These are phyloP conservation scores for Hyperoplus lanceolatus DNA, from an alignment of 2,797 vertebrate species.

Conservation along the genomic window DNA sequence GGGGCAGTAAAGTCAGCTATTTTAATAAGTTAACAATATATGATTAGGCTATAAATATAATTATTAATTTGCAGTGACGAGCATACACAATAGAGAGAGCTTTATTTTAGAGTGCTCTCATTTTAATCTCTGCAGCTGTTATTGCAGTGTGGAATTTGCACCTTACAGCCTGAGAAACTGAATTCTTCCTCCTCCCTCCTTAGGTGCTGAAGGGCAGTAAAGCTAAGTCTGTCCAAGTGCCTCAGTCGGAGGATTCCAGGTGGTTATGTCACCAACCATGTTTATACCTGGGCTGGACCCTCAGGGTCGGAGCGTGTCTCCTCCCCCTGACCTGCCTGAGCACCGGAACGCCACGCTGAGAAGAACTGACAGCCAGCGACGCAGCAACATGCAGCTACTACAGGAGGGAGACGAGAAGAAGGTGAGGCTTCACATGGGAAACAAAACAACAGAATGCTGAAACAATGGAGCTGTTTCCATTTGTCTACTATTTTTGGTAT, in stretches of 20 bases:
- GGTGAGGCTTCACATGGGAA: conserved; percentile 79
- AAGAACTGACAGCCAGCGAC: conserved; percentile 87
- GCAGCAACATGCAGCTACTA: conserved; percentile 93
- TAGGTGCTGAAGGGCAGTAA: conserved; percentile 97
- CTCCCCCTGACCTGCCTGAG: conserved; percentile 86
- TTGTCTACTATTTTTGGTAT: background rate
- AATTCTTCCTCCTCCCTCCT: conserved; percentile 44
- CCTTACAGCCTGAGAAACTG: background rate
- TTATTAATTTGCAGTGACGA: no score
- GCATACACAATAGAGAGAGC: no score
- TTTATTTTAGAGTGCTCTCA: no score
- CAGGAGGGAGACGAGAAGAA: conserved; percentile 97
- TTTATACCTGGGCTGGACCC: conserved; percentile 98
- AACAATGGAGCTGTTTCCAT: background rate
- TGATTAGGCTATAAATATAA: no score
- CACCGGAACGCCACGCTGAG: conserved; percentile 87
- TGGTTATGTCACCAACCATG: conserved; percentile 96
- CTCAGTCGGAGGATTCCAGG: conserved; percentile 93
- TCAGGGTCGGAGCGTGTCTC: conserved; percentile 89
- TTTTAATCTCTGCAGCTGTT: no score
- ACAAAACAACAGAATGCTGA: background rate
- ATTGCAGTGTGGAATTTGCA: conserved; percentile 9
- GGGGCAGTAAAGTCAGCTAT: no score
- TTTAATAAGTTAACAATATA: no score
- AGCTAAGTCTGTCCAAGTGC: conserved; percentile 92